These are phyloP conservation scores for Anas flavirostris DNA, from an alignment of 2,797 vertebrate species.

Conservation along the genomic window DNA sequence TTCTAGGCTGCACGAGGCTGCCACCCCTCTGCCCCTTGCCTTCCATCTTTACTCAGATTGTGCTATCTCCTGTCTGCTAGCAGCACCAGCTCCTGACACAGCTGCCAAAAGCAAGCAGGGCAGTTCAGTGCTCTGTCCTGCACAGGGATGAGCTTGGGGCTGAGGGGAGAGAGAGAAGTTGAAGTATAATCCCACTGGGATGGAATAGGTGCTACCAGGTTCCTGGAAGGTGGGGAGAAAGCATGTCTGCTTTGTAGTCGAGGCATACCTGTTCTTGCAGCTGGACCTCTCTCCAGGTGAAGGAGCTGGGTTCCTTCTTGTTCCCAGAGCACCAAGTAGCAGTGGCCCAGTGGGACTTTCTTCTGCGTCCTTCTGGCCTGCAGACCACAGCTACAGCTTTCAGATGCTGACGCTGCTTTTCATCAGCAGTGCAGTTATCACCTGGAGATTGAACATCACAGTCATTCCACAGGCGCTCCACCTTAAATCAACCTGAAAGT, in stretches of 20 bases:
- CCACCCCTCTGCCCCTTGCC: not conserved
- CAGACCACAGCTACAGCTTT: not conserved
- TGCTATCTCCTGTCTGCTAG: not conserved
- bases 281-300: not conserved
- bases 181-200: not conserved
- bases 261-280: not conserved
- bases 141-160: not conserved
- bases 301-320: not conserved
- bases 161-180: not conserved
- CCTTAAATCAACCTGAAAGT: constrained; percentile 20
- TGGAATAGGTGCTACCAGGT: not conserved
- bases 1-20: not conserved
- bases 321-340: not conserved
- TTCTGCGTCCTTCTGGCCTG: not conserved
- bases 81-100: not conserved
- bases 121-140: not conserved
- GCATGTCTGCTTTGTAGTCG: not conserved
- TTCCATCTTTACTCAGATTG: not conserved
- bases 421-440: not conserved
- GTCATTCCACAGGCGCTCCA: not conserved
- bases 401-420: not conserved
- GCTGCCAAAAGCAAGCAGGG: not conserved
- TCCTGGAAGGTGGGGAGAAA: not conserved
- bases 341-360: not conserved
- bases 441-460: not conserved